Percentiles rank a stretch among this genome's conserved stretches.
phyloP scores from a whole-genome alignment of 2,888 invertebrate species.

The Scaptodrosophila latifasciaeformis region DNA sequence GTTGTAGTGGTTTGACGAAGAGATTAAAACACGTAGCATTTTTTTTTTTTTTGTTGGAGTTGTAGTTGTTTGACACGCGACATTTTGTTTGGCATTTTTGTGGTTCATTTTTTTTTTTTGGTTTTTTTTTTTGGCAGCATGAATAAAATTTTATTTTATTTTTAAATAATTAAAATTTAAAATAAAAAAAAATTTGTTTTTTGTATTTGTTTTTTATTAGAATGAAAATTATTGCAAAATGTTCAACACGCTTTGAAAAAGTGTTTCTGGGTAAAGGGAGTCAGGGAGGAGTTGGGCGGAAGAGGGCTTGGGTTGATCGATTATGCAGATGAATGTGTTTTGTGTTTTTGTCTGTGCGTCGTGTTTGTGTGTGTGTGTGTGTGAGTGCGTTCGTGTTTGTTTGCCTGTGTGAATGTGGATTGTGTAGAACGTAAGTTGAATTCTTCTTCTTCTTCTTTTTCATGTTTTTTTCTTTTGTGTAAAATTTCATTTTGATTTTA shows the following conservation, averaged over 20 bases:
- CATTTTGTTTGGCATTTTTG: constrained; percentile 55
- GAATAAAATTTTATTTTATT: constrained; percentile 50
- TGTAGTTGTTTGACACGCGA: constrained; percentile 70
- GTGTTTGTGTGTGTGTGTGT: no score
- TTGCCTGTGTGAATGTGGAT: constrained; percentile 8
- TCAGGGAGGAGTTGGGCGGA: no score
- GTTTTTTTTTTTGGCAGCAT: constrained; percentile 55
- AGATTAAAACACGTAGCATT: constrained; percentile 70
- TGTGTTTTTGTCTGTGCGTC: no score
- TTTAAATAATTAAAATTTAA: constrained; percentile 46
- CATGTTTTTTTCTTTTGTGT: constrained; percentile 43
- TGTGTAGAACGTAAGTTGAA: constrained; percentile 7
- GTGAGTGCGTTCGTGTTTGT: no score
- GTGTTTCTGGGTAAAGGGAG: no score
- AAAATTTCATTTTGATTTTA: constrained; percentile 69
- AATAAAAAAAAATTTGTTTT: constrained; percentile 40
- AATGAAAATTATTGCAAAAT: constrained; percentile 62
- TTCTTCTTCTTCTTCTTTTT: not conserved
- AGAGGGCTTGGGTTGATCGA: no score
- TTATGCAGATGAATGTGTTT: no score
- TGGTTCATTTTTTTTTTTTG: constrained; percentile 21
- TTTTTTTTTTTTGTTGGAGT: constrained; percentile 53
- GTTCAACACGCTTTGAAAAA: constrained; percentile 24
- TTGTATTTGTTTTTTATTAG: constrained; percentile 21
- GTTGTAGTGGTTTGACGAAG: constrained; percentile 65